Conservation (phyloP, 2,797 vertebrate species). For the Scarus forsteni region DNA sequence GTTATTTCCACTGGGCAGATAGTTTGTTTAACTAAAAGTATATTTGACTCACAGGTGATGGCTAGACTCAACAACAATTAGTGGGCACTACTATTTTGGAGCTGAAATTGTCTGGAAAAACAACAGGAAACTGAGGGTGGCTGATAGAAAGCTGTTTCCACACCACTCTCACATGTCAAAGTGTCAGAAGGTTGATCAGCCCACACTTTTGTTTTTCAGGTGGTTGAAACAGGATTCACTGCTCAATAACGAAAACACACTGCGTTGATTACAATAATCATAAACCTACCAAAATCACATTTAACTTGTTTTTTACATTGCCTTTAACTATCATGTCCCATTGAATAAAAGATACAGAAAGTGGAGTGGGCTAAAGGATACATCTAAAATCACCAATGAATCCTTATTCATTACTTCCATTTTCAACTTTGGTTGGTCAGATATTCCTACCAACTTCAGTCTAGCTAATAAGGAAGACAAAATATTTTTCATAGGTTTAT, state of each 20-base stretch:
- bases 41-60: conserved; percentile 57
- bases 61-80: conserved; percentile 77
- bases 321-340: too few relatives aligned
- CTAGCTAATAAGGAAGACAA: too few relatives aligned
- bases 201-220: conserved; percentile 65
- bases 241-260: conserved; percentile 47
- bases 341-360: too few relatives aligned
- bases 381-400: too few relatives aligned
- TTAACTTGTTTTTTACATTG: too few relatives aligned
- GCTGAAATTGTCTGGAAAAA: conserved; percentile 69
- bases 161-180: conserved; percentile 77
- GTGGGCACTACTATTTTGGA: conserved; percentile 65
- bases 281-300: too few relatives aligned
- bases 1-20: conserved; percentile 59
- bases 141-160: conserved; percentile 80
- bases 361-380: too few relatives aligned
- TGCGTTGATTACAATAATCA: conserved; percentile 16
- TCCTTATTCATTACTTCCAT: too few relatives aligned
- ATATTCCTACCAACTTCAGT: too few relatives aligned
- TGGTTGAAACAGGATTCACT: conserved; percentile 58
- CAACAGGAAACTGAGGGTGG: conserved; percentile 84
- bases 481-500: too few relatives aligned
- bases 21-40: conserved; percentile 60
- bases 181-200: conserved; percentile 72
- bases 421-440: too few relatives aligned